Evolutionary conservation across 2,888 invertebrate species (phyloP).

Genomic region (Danaus chrysippus): DNA sequence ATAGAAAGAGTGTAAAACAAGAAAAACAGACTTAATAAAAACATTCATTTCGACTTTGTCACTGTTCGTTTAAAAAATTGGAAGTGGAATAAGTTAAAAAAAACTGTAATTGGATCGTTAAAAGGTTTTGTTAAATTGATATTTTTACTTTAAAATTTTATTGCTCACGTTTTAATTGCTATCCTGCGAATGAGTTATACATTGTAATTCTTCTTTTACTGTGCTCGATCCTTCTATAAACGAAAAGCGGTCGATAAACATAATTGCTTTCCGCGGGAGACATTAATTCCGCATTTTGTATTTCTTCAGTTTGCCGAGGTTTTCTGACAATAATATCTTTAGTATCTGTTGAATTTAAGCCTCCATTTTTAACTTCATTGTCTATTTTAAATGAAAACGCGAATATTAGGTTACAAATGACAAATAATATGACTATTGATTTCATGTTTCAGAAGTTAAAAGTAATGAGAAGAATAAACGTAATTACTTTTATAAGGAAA

Average conservation of each 20-base stretch:
- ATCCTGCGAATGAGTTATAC: constrained; percentile 69
- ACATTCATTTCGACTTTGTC: background rate
- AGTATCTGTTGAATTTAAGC: background rate
- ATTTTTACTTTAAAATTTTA: background rate
- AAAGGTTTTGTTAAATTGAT: background rate
- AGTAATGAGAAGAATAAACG: background rate
- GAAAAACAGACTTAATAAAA: background rate
- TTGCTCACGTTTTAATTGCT: constrained; percentile 24
- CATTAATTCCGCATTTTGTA: constrained; percentile 38
- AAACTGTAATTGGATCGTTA: background rate
- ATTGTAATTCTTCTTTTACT: constrained; percentile 64
- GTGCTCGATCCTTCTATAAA: constrained; percentile 64
- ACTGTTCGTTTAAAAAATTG: background rate
- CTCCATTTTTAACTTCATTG: background rate
- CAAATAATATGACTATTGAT: background rate
- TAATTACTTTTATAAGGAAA: background rate
- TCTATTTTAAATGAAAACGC: background rate
- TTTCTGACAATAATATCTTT: background rate
- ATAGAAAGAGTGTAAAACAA: constrained; percentile 4
- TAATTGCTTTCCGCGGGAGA: constrained; percentile 53
- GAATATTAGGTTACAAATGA: background rate
- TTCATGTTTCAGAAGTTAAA: background rate
- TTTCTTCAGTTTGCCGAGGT: background rate
- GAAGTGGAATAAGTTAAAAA: background rate
- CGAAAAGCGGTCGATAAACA: constrained; percentile 62